Evolutionary conservation across 2,113 vertebrate genomes (phyloP), one percentile per base, ranked within the genome.

Genomic region (Callopanchax toddi): DNA sequence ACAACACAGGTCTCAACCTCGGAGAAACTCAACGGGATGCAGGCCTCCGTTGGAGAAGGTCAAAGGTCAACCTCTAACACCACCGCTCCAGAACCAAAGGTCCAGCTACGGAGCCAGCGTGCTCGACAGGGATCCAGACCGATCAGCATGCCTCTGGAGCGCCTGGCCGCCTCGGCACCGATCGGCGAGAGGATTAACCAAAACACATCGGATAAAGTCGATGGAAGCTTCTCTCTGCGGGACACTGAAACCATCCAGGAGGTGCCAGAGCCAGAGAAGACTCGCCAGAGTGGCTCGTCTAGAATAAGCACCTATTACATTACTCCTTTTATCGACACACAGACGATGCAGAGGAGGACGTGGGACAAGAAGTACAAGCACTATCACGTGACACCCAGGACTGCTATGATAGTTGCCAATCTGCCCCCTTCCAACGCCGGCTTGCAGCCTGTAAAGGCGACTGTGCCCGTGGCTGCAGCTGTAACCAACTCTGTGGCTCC

Each of bases 281-380:
- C 71, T 3, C 56, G 85, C 15, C 67, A 56, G 2, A 60, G 60
- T 2, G 62, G 67, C 57, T 87, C 88, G 0, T 86, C 93, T 63
- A 69, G 91, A 49, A 71, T 84, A 39, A 86, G 86, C 87, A 79
- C 89, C 50, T 93, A 91, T 76, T 94, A 91, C 87, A 95, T 93
- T 67, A 90, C 92, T 56, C 93, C 96, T 36, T 94, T 91, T 70
- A 93, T 93, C 0, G 93, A 97, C 79, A 90, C 91, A 1, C 95
- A 95, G 66, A 81, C 87, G 2, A 81, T 93, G 84, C 92, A 87
- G 52, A 74, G 93, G 20, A 95, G 92, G 69, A 85, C 92, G 1
- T 94, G 93, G 93, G 94, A 95, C 84, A 95, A 90, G 78, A 95
- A 93, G 40, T 95, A 92, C 90, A 95, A 94, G 67, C 95, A 93